Evolutionary conservation across 2,888 invertebrate species (phyloP), one percentile per base, ranked within the genome.

Genomic region (Boloria selene): DNA sequence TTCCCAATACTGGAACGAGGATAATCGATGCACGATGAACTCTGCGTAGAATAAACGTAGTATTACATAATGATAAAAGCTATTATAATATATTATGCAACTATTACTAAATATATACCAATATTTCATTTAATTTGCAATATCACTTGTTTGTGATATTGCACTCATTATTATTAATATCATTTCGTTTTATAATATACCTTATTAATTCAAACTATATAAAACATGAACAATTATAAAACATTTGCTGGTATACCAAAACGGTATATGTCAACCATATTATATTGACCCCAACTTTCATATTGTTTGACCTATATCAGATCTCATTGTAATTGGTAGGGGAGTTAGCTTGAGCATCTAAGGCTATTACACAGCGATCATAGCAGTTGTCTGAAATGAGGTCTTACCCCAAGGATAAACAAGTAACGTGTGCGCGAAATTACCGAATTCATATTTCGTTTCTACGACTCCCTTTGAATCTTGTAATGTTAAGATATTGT

Each of bases 391-490:
- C 81, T 87, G 85, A 85, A 89, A 90, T 89, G 90, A 88, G 88
- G 85, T 85, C 80, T 84, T 87, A 86, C 87, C 89, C 90, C 89
- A 87, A 85, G 86, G 86, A 90, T 91, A 91, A 91, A 90, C 91
- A 90, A 91, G 90, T 88, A 88, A 85, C 92, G 92, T 88, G 90
- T 93, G 92, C 85, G 82, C 80, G 83, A 76, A 91, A 93, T 84
- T 87, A 84, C 90, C 85, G 76, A 83, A 89, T 89, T 89, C 88
- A 88, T 90, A 90, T 91, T 90, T 90, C 88, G 86, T 85, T 84
- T 77, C 64, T 65, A 75, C 70, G 80, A 78, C 81, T 83, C 84
- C 85, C 85, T 86, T 77, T 73, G 61, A 51, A 79, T 77, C 68
- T 72, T 74, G 75, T 75, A 75, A 77, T 79, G 77, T 78, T 22